Percentiles rank a stretch among this genome's conserved stretches.
These are phyloP conservation scores for Latrodectus elegans DNA, from an alignment of 2,888 invertebrate species.

Conservation along the genomic window DNA sequence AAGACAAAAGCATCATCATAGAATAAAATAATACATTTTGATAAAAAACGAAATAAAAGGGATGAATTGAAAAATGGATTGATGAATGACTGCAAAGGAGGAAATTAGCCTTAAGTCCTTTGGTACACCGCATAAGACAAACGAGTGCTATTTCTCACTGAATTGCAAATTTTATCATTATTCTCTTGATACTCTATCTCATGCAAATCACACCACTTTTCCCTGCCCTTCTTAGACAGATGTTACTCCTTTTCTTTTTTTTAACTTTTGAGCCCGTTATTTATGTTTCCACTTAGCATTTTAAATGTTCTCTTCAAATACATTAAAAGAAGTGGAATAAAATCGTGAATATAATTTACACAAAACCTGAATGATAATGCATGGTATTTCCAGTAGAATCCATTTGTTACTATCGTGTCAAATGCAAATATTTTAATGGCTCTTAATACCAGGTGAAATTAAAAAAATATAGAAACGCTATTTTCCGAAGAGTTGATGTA, in stretches of 20 bases:
- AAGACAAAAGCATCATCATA: too few relatives aligned
- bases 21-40: too few relatives aligned
- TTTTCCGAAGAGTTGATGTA: too few relatives aligned
- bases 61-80: neutral
- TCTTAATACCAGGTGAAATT: too few relatives aligned
- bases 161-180: constrained; percentile 52
- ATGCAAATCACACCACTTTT: constrained; percentile 1
- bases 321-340: neutral
- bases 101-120: constrained; percentile 8
- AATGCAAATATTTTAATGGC: too few relatives aligned
- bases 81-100: constrained; percentile 22
- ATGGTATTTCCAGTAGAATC: too few relatives aligned
- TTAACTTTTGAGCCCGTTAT: neutral
- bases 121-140: constrained; percentile 25
- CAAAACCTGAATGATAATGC: too few relatives aligned
- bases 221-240: neutral
- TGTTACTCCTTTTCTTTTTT: neutral
- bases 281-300: neutral
- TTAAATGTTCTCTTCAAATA: neutral
- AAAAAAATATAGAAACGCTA: too few relatives aligned
- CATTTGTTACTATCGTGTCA: too few relatives aligned
- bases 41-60: neutral
- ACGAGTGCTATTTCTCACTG: constrained; percentile 32
- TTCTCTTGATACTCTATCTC: neutral
- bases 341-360: neutral